phyloP scores from a whole-genome alignment of 2,888 invertebrate species.

The Watsonalla cultraria region DNA sequence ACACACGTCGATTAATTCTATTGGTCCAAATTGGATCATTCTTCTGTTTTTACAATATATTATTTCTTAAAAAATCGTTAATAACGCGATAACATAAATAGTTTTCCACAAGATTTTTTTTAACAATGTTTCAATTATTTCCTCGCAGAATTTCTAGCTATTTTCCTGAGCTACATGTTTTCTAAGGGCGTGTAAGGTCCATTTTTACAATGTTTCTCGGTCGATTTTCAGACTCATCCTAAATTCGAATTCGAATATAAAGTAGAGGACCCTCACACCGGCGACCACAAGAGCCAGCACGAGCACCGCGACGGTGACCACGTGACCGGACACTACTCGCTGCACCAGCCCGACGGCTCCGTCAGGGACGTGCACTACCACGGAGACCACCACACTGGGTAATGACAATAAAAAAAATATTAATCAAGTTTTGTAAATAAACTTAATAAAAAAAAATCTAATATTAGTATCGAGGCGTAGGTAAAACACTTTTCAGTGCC shows the following conservation, averaged over 20 bases:
- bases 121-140: too few relatives aligned
- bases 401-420: neutral
- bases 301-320: conserved; percentile 72
- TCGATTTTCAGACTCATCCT: conserved; percentile 23
- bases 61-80: too few relatives aligned
- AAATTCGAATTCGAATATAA: conserved; percentile 57
- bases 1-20: too few relatives aligned
- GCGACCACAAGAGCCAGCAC: conserved; percentile 59
- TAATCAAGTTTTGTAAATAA: too few relatives aligned
- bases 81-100: too few relatives aligned
- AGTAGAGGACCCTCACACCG: conserved; percentile 64
- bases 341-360: conserved; percentile 71
- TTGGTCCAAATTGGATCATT: too few relatives aligned
- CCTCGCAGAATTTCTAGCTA: neutral
- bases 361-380: conserved; percentile 67
- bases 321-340: conserved; percentile 75
- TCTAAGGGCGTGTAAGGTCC: too few relatives aligned
- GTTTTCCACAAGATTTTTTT: too few relatives aligned
- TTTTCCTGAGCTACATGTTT: neutral
- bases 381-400: conserved; percentile 48
- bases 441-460: too few relatives aligned
- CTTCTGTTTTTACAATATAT: neutral
- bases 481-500: too few relatives aligned
- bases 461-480: too few relatives aligned
- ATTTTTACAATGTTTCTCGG: too few relatives aligned